Conservation (phyloP, 1,140 invertebrate genomes). For the Calycopis cecrops region DNA sequence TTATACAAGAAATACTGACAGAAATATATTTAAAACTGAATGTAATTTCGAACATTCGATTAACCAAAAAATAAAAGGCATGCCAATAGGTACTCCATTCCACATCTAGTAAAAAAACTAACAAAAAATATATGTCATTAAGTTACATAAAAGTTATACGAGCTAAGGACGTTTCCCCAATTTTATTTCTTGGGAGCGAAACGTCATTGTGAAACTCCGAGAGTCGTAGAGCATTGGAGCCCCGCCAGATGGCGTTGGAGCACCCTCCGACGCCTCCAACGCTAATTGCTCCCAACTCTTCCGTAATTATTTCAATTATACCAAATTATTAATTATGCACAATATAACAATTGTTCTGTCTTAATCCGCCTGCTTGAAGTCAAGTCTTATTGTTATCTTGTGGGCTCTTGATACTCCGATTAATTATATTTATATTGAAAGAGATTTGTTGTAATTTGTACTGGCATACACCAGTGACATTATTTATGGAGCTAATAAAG, state of each 20-base stretch:
- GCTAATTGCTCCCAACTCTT: conserved; percentile 65
- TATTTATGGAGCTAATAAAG: too few species aligned
- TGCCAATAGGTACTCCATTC: too few species aligned
- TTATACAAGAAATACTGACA: too few species aligned
- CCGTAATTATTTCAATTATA: conserved; percentile 64
- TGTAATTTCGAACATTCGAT: too few species aligned
- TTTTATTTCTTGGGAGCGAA: conserved; percentile 31
- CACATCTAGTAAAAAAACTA: too few species aligned
- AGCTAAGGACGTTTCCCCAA: conserved; percentile 26
- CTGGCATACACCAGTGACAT: too few species aligned
- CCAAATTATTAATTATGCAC: conserved; percentile 55
- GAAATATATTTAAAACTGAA: too few species aligned
- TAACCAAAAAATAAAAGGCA: too few species aligned
- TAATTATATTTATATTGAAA: too few species aligned
- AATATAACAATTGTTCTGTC: conserved; percentile 34
- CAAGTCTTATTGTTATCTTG: too few species aligned
- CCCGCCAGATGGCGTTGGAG: conserved; percentile 57
- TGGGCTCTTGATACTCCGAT: too few species aligned
- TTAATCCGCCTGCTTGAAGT: background rate
- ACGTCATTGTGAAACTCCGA: conserved; percentile 33
- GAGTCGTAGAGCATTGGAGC: conserved; percentile 44
- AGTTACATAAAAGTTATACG: conserved; percentile 12
- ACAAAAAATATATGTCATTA: conserved; percentile 24
- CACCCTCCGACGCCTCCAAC: conserved; percentile 48
- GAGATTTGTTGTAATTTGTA: too few species aligned